phyloP scores from a whole-genome alignment of 2,888 invertebrate genomes.

The Ophion ventricosus region DNA sequence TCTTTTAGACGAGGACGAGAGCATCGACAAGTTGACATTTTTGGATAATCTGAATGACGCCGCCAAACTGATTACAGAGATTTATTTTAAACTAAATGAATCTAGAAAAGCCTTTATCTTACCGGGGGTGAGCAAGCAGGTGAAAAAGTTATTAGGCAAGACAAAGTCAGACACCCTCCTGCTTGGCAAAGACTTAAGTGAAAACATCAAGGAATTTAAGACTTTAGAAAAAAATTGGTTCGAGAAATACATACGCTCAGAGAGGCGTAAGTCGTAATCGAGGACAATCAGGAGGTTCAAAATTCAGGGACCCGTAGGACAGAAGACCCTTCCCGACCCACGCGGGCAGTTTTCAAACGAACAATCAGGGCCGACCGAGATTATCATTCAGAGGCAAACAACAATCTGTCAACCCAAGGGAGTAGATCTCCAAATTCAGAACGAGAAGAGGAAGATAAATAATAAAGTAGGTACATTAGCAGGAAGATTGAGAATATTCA shows the following conservation, averaged over 20 bases:
- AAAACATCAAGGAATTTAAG: conserved; percentile 40
- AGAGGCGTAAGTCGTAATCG: background rate
- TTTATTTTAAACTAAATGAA: conserved; percentile 22
- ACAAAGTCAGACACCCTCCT: conserved; percentile 26
- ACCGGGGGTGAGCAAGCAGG: too few relatives aligned
- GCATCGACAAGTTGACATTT: conserved; percentile 10
- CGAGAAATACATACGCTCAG: background rate
- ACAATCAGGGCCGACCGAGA: conserved; percentile 8
- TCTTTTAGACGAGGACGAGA: too few relatives aligned
- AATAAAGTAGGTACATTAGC: conserved; percentile 14
- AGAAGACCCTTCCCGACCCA: conserved; percentile 5
- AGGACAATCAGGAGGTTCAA: conserved; percentile 24
- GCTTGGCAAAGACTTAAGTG: conserved; percentile 27
- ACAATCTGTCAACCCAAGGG: background rate
- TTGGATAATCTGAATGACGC: conserved; percentile 31
- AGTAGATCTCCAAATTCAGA: background rate
- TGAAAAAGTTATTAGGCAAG: conserved; percentile 33
- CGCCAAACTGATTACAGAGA: conserved; percentile 18
- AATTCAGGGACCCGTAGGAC: conserved; percentile 18
- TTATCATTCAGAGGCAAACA: background rate
- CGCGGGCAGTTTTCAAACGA: conserved; percentile 5
- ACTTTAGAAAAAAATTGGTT: conserved; percentile 4
- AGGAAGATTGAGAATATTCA: conserved; percentile 12
- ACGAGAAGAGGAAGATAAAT: background rate
- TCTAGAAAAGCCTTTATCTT: conserved; percentile 37